Base-by-base conservation (phyloP, 2,113 vertebrate genomes). In the Limnothrissa miodon region DNA sequence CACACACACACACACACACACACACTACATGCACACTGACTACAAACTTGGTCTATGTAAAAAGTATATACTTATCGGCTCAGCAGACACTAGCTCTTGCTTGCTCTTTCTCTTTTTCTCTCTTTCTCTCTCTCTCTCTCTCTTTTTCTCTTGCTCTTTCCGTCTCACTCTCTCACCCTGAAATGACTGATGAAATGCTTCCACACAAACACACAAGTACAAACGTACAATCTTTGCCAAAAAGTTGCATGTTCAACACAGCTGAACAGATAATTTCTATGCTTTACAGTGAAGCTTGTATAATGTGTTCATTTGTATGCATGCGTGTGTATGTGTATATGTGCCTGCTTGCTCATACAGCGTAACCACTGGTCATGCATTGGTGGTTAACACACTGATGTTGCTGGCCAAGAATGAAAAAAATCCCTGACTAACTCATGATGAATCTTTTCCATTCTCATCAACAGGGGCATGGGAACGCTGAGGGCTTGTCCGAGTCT, bases 401-500 rank as follows among this genome's bases (percentile, higher is more conserved):
- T 74, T 74, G 42, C 53, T 81, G 66, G 25, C 80, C 59, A 59
- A 56, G 1, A 39, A 62, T 80, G 51, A 80, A n/a, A 74, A 74
- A 74, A 74, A 33, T 74, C 51, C n/a, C 78, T 1, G 51, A 89
- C 84, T 79, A 79, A 85, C 83, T 81, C 39, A 78, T 74, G 29
- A 74, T 74, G 66, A 74, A 74, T 74, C 66, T 74, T 74, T 74
- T 74, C 66, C 66, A 74, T 74, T 74, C 66, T 74, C 66, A 36
- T 74, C 66, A 74, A 74, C 25, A 33, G 25, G 66, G 66, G 25
- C 66, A 74, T 74, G 42, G 80, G 80, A 78, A 48, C 59, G 13
- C 66, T 62, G 33, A 62, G 51, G 36, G 82, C 80, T 15, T 48
- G 13, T 36, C 25, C 15, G 66, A 17, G 66, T 33, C 11, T 74